Evolutionary conservation across 2,888 invertebrate genomes (phyloP).

Genomic region (Noctua fimbriata): DNA sequence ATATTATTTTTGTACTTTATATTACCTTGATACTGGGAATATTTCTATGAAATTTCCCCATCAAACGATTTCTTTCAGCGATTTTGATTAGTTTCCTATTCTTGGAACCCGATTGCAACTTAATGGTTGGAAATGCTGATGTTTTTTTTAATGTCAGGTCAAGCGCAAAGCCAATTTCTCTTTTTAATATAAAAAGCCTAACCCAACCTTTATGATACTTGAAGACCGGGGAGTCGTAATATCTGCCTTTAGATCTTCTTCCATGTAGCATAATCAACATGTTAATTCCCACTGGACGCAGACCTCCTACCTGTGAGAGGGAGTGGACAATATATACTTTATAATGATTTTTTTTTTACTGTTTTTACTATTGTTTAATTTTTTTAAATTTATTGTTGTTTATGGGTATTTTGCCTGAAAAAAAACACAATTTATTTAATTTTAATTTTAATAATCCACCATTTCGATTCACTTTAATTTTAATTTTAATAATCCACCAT

Average conservation of each 20-base stretch:
- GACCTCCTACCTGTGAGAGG: too few species aligned
- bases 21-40: not conserved
- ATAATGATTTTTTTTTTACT: too few species aligned
- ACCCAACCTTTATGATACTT: too few species aligned
- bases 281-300: not conserved
- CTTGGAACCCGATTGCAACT: not conserved
- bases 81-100: conserved; percentile 1
- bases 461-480: too few species aligned
- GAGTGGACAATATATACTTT: too few species aligned
- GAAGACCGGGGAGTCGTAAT: not conserved
- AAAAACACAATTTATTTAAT: too few species aligned
- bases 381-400: too few species aligned
- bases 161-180: not conserved
- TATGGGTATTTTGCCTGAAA: too few species aligned
- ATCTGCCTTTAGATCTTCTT: not conserved
- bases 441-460: too few species aligned
- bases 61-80: not conserved
- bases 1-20: not conserved
- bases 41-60: not conserved
- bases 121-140: not conserved
- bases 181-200: not conserved
- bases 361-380: too few species aligned
- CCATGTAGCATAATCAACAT: not conserved
- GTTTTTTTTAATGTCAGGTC: not conserved
- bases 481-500: too few species aligned